Conservation (phyloP, 2,888 invertebrate species). For the Lithodes maja region DNA sequence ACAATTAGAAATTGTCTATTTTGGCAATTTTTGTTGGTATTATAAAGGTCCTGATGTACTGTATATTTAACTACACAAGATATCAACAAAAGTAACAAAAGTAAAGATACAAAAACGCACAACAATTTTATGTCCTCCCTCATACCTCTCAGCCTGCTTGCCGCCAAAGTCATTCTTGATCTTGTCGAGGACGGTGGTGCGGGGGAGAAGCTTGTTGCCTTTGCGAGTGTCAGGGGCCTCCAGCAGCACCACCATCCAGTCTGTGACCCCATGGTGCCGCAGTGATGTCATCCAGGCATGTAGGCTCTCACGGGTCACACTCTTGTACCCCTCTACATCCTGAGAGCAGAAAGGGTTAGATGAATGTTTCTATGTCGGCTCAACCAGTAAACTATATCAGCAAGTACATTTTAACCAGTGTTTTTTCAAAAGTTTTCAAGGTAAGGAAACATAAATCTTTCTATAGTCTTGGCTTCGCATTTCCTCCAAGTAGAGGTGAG, state of each 20-base stretch:
- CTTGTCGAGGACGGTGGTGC: conserved; percentile 95
- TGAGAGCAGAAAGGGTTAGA: conserved; percentile 74
- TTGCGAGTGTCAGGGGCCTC: conserved; percentile 94
- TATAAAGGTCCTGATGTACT: no score
- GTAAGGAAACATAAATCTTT: no score
- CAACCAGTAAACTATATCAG: neutral
- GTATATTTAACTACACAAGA: no score
- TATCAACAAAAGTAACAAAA: no score
- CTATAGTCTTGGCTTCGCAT: no score
- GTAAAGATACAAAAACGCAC: no score
- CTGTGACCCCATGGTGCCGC: conserved; percentile 83
- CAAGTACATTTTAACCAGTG: neutral
- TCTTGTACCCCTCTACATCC: conserved; percentile 95
- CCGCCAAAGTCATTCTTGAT: conserved; percentile 94
- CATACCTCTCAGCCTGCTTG: conserved; percentile 85
- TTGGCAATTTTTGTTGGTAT: no score
- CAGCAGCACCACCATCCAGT: conserved; percentile 95
- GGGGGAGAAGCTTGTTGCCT: conserved; percentile 91
- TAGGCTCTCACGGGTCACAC: conserved; percentile 90
- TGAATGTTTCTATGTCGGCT: no score
- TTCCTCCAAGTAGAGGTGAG: no score
- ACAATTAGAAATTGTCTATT: no score
- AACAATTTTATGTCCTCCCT: no score
- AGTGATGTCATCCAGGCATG: conserved; percentile 90
- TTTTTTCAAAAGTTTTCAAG: neutral